phyloP scores from a whole-genome alignment of 2,888 invertebrate genomes.

The Gnatocerus cornutus region DNA sequence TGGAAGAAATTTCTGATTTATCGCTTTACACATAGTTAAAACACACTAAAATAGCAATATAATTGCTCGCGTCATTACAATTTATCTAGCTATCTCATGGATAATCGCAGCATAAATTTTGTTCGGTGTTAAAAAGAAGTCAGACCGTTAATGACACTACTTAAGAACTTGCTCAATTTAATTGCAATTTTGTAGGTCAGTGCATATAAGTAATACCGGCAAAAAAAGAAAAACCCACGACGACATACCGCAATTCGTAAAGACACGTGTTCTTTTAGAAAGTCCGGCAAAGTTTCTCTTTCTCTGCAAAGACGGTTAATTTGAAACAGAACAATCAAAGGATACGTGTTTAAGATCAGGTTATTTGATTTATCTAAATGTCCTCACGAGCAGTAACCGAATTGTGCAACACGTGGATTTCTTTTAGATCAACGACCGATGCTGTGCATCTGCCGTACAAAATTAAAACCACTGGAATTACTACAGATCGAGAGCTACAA shows the following conservation, averaged over 20 bases:
- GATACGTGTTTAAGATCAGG: slow-evolving; percentile 25
- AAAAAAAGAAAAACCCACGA: slow-evolving; percentile 19
- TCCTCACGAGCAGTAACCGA: slow-evolving; percentile 1
- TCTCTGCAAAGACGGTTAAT: slow-evolving; percentile 20
- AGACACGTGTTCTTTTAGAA: slow-evolving; percentile 16
- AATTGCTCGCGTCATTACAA: neutral
- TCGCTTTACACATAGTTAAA: too few relatives aligned
- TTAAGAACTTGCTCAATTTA: slow-evolving; percentile 44
- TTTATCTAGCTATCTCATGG: neutral
- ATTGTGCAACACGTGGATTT: slow-evolving; percentile 46
- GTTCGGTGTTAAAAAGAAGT: slow-evolving; percentile 20
- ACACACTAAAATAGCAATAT: too few relatives aligned
- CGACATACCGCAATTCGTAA: slow-evolving; percentile 15
- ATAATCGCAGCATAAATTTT: slow-evolving; percentile 31
- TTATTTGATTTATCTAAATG: slow-evolving; percentile 19
- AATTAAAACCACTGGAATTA: slow-evolving; percentile 33
- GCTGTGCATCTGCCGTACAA: slow-evolving; percentile 42
- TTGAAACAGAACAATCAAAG: slow-evolving; percentile 26
- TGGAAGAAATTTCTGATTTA: too few relatives aligned
- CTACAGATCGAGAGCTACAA: slow-evolving; percentile 7
- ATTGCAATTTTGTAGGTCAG: slow-evolving; percentile 44
- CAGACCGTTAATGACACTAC: slow-evolving; percentile 18
- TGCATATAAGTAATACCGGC: slow-evolving; percentile 1
- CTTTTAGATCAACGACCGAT: slow-evolving; percentile 41
- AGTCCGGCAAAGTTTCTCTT: slow-evolving; percentile 29